Evolutionary conservation across 2,113 vertebrate genomes (phyloP), one percentile per base, ranked within the genome.

Genomic region (Trichechus manatus): DNA sequence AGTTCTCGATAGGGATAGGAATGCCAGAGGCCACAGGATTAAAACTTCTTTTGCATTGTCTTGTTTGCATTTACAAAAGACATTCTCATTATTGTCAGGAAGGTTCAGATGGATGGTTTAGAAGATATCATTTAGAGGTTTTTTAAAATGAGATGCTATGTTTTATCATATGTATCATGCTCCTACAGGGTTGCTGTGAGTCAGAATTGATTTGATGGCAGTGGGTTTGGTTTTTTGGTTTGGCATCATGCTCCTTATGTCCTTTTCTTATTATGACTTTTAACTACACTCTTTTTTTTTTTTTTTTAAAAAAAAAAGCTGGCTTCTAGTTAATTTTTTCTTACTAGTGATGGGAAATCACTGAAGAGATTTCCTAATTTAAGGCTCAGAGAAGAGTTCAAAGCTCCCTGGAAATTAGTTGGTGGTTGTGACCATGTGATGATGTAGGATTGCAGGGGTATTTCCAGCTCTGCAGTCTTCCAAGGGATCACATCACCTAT

Each of bases 71-170:
- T 42, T 85, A 56, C 53, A 56, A 56, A 56, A 84, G 39, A 6
- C 39, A 75, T 36, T 95, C 23, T 81, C 31, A 75, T 88, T 93
- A 70, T 92, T 91, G 96, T 85, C 23, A 87, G 56, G 95, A 96
- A 96, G 77, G 6, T 79, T 66, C 29, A 94, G 47, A 56, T 63
- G 44, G 59, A 92, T 10, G 82, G 33, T 53, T 83, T 81, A 75
- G 14, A 93, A 86, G n/a, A 74, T 10, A 74, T 19, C 36, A 74
- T 74, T 19, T 74, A n/a, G 36, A 74, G 10, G 8, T 74, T 44
- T 92, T 75, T 90, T 39, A 33, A 53, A 89, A 91, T 70, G 50
- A 89, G 50, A 33, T 74, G 14, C 27, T 85, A 36, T 75, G 3
- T 94, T 96, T 91, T 63, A 31, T 22, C 25, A 9, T 50, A 64